Conservation (phyloP, 2,888 invertebrate species). For the Xestia rhomboidea region DNA sequence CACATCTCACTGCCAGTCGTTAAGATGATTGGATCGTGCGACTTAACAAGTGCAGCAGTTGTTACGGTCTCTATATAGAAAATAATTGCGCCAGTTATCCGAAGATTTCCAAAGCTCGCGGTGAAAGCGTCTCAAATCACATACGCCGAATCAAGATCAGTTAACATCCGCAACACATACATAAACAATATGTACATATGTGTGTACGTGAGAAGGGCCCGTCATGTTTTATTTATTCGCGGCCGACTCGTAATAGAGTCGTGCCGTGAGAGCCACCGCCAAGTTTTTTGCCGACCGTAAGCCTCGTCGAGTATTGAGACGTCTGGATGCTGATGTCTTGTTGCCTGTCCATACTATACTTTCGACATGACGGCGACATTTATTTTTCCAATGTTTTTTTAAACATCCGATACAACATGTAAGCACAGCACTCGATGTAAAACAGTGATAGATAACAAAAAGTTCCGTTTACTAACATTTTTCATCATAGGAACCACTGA, state of each 20-base stretch:
- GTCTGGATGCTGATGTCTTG: conserved; percentile 90
- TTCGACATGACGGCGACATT: conserved; percentile 86
- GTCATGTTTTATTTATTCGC: conserved; percentile 91
- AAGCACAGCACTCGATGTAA: conserved; percentile 51
- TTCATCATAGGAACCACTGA: conserved; percentile 75
- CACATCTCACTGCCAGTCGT: conserved; percentile 30
- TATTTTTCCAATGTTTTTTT: conserved; percentile 82
- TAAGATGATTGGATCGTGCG: conserved; percentile 54
- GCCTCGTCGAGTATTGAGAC: conserved; percentile 87
- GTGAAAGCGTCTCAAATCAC: conserved; percentile 87
- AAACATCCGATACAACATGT: conserved; percentile 64
- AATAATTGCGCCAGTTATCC: conserved; percentile 71
- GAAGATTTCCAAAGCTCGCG: conserved; percentile 70
- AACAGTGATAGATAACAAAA: conserved; percentile 69
- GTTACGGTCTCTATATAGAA: conserved; percentile 63
- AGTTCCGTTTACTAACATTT: conserved; percentile 74
- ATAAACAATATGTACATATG: conserved; percentile 80
- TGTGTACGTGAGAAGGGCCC: conserved; percentile 89
- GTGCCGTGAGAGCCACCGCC: conserved; percentile 89
- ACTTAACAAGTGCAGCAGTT: conserved; percentile 55
- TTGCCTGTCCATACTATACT: conserved; percentile 86
- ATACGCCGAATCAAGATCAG: conserved; percentile 86
- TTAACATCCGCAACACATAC: conserved; percentile 85
- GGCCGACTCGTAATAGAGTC: conserved; percentile 89
- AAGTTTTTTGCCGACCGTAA: conserved; percentile 88